A percentile compares a stretch with the other conserved stretches of the same genome.
phyloP scores from a whole-genome alignment of 2,797 vertebrate genomes.

The Acomys russatus region DNA sequence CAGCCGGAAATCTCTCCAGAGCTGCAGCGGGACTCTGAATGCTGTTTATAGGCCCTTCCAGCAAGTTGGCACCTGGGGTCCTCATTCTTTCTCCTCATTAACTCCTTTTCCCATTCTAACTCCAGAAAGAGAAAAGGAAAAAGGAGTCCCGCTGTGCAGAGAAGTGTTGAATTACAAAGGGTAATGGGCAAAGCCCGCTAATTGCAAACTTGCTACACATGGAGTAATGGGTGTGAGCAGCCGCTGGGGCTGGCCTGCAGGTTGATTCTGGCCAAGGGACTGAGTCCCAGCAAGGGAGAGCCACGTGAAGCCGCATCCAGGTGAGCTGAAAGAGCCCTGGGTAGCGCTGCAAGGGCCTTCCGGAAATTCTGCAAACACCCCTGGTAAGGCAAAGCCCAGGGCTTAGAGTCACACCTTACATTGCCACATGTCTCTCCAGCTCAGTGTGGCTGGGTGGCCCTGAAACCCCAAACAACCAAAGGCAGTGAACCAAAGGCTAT shows the following conservation, averaged over 20 bases:
- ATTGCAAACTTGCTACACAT: constrained; percentile 7
- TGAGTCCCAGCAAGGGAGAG: neutral
- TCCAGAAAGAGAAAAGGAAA: constrained; percentile 29
- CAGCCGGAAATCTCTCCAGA: neutral
- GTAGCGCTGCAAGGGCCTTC: fast-evolving
- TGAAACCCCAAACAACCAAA: neutral
- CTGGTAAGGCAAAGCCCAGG: neutral
- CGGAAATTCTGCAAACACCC: neutral
- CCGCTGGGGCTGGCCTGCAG: neutral
- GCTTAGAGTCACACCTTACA: neutral
- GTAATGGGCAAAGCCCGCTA: constrained; percentile 50
- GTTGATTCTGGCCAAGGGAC: neutral
- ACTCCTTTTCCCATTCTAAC: constrained; percentile 11
- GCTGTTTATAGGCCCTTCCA: neutral
- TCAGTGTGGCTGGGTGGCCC: neutral
- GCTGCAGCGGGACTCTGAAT: neutral
- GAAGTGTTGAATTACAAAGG: constrained; percentile 54
- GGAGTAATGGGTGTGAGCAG: neutral
- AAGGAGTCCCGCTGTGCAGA: constrained; percentile 53
- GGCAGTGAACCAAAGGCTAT: no score
- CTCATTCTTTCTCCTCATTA: neutral
- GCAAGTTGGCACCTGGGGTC: neutral
- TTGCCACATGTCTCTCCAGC: neutral
- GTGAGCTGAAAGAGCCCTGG: neutral
- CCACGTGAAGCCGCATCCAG: neutral